phyloP scores from a whole-genome alignment of 2,113 vertebrate species.

The Taurulus bubalis region DNA sequence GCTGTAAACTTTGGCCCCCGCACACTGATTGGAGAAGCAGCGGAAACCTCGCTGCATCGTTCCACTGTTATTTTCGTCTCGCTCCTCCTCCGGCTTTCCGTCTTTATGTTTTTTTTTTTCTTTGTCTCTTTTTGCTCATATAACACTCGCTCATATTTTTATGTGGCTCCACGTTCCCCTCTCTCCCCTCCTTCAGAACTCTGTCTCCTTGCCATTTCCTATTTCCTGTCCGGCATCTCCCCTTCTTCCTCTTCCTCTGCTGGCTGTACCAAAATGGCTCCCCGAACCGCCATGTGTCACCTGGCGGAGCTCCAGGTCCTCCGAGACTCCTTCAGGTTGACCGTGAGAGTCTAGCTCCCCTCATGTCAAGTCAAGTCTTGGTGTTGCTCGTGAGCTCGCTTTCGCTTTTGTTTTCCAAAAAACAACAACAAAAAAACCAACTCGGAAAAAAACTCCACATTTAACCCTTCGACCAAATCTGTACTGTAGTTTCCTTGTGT shows the following conservation, averaged over 20 bases:
- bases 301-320: conserved; percentile 63
- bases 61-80: conserved; percentile 64
- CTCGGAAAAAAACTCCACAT: too few species aligned
- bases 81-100: conserved; percentile 9
- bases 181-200: conserved; percentile 67
- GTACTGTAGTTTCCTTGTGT: too few species aligned
- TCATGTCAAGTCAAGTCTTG: too few species aligned
- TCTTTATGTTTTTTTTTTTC: conserved; percentile 14
- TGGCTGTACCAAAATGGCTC: conserved; percentile 48
- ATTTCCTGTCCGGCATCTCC: conserved; percentile 75
- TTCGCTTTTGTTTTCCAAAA: too few species aligned
- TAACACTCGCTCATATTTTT: conserved; percentile 41
- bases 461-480: too few species aligned
- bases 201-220: conserved; percentile 76
- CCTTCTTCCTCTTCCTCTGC: conserved; percentile 76
- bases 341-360: neutral
- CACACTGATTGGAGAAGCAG: conserved; percentile 23
- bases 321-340: neutral
- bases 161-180: conserved; percentile 18
- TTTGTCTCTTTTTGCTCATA: conserved; percentile 16
- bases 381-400: too few species aligned
- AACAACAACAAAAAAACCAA: too few species aligned
- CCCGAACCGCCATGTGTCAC: conserved; percentile 44
- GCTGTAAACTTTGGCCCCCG: neutral
- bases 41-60: conserved; percentile 54